Evolutionary conservation across 2,797 vertebrate genomes (phyloP).

Genomic region (Acestrorhynchus altus): DNA sequence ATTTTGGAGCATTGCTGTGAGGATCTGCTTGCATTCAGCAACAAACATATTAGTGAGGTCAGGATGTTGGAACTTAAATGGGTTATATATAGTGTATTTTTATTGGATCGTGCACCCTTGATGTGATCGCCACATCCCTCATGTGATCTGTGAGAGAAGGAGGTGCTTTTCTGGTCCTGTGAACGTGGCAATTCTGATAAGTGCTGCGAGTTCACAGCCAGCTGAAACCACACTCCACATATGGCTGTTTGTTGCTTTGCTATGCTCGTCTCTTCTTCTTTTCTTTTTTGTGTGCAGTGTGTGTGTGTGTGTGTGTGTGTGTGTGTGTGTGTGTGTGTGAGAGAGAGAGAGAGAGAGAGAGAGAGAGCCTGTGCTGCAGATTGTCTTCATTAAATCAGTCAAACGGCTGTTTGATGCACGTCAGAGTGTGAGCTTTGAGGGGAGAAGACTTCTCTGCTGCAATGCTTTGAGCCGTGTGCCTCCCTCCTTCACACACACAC

Average conservation of each 20-base stretch:
- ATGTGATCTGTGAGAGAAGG: slow-evolving; percentile 9
- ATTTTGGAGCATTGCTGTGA: too few relatives aligned
- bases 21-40: too few relatives aligned
- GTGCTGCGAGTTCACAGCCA: slow-evolving; percentile 35
- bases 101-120: not conserved
- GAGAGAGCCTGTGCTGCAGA: slow-evolving; percentile 23
- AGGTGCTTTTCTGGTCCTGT: slow-evolving; percentile 40
- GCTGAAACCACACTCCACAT: slow-evolving; percentile 35
- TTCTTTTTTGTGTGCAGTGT: not conserved
- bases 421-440: slow-evolving; percentile 43
- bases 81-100: not conserved
- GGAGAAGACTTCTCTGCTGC: slow-evolving; percentile 27
- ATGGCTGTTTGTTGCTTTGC: slow-evolving; percentile 42
- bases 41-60: too few relatives aligned
- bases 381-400: slow-evolving; percentile 51
- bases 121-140: too few relatives aligned
- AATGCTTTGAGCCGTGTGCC: slow-evolving; percentile 36
- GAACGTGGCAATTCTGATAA: slow-evolving; percentile 29
- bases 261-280: not conserved
- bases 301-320: slow-evolving; percentile 10
- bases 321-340: too few relatives aligned
- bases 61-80: too few relatives aligned
- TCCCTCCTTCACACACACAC: slow-evolving; percentile 34
- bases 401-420: slow-evolving; percentile 49
- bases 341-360: not conserved